Evolutionary conservation across 2,113 vertebrate genomes (phyloP).

Genomic region (Callithrix jacchus): DNA sequence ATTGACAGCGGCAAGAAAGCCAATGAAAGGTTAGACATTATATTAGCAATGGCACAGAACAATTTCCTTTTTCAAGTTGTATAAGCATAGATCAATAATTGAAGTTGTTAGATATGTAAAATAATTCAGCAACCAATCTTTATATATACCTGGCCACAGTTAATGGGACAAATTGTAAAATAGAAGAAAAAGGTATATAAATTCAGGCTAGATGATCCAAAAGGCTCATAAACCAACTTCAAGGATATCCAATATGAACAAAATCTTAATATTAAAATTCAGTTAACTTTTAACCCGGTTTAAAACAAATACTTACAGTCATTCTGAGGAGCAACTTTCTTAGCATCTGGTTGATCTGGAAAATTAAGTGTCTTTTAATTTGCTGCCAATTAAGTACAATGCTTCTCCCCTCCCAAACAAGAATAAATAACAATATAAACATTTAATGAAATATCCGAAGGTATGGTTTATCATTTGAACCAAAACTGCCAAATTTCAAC

Average conservation of each 20-base stretch:
- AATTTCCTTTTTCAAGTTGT: not conserved
- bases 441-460: conserved; percentile 78
- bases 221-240: not conserved
- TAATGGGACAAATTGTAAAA: not conserved
- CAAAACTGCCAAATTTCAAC: conserved; percentile 74
- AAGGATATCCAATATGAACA: conserved; percentile 54
- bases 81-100: not conserved
- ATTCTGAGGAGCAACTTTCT: conserved; percentile 97
- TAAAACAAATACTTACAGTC: conserved; percentile 91
- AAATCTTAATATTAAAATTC: conserved; percentile 60
- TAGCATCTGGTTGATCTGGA: conserved; percentile 98
- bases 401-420: conserved; percentile 37
- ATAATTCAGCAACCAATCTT: not conserved
- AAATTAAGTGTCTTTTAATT: conserved; percentile 84
- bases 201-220: not conserved
- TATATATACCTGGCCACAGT: not conserved
- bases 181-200: not conserved
- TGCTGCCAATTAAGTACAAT: conserved; percentile 73
- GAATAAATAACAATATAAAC: conserved; percentile 39
- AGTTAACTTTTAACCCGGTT: conserved; percentile 41
- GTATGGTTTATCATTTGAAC: conserved; percentile 77
- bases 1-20: not conserved
- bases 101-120: not conserved
- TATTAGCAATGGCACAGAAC: not conserved
- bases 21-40: not conserved